A percentile compares a stretch with the other conserved stretches of the same genome.
Evolutionary conservation across 2,888 invertebrate genomes (phyloP).

Genomic region (Drosophila aldrichi): DNA sequence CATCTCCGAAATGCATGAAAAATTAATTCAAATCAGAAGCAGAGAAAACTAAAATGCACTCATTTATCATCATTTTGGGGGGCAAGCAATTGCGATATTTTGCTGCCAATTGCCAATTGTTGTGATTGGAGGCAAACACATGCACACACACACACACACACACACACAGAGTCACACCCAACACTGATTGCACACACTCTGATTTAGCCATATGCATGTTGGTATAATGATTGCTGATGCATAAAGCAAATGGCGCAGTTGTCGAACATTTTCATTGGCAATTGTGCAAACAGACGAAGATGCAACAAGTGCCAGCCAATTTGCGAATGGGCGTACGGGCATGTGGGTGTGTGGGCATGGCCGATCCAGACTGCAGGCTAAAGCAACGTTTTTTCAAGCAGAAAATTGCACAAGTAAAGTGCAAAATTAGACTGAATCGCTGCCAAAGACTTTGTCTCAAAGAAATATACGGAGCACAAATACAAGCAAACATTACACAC

Average conservation of each 20-base stretch:
- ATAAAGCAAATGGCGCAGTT: conserved; percentile 61
- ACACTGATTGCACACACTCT: conserved; percentile 2
- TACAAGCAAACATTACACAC: not conserved
- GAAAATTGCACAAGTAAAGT: conserved; percentile 69
- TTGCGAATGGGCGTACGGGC: conserved; percentile 25
- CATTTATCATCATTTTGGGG: conserved; percentile 66
- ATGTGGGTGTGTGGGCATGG: not conserved
- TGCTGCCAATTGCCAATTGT: conserved; percentile 62
- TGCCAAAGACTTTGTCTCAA: conserved; percentile 37
- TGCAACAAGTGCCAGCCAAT: conserved; percentile 59
- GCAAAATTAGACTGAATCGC: conserved; percentile 57
- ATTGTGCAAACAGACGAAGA: conserved; percentile 51
- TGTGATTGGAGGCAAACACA: conserved; percentile 63
- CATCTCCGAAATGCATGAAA: conserved; percentile 16
- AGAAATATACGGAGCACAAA: conserved; percentile 41
- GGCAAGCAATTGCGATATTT: conserved; percentile 57
- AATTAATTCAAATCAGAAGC: conserved; percentile 36
- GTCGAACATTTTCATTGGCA: conserved; percentile 61
- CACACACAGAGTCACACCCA: conserved; percentile 20
- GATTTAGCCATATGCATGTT: conserved; percentile 23
- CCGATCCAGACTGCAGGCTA: conserved; percentile 41
- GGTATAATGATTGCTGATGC: conserved; percentile 59
- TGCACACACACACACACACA: conserved; percentile 17
- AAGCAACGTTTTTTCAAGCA: conserved; percentile 47
- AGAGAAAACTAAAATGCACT: conserved; percentile 47